Conservation (phyloP, 2,888 invertebrate genomes). For the Trypoxylon attenuatum region DNA sequence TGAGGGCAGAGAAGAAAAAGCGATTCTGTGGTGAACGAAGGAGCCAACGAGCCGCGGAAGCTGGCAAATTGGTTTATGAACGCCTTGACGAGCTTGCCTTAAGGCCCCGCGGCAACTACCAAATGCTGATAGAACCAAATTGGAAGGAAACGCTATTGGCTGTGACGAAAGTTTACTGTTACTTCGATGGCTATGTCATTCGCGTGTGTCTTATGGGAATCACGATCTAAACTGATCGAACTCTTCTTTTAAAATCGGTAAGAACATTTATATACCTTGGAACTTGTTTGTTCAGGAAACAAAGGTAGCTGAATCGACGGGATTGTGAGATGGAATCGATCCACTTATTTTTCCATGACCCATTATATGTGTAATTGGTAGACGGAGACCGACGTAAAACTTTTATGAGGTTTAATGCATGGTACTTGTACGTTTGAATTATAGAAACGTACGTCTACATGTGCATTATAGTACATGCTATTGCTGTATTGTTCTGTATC, state of each 20-base stretch:
- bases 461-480: too few species aligned
- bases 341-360: background rate
- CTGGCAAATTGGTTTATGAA: conserved; percentile 68
- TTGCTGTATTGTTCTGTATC: too few species aligned
- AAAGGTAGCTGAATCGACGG: background rate
- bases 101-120: conserved; percentile 42
- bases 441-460: too few species aligned
- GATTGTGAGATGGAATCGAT: background rate
- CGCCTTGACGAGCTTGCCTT: conserved; percentile 60
- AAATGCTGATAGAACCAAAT: conserved; percentile 56
- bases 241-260: background rate
- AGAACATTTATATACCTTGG: too few species aligned
- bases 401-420: too few species aligned
- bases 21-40: conserved; percentile 1
- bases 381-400: too few species aligned
- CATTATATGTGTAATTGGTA: background rate
- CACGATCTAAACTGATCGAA: background rate
- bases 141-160: conserved; percentile 60
- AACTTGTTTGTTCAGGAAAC: background rate
- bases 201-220: background rate
- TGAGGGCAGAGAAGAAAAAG: too few species aligned
- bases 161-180: conserved; percentile 36
- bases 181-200: conserved; percentile 6
- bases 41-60: conserved; percentile 52
- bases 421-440: too few species aligned